phyloP scores from a whole-genome alignment of 2,113 vertebrate species.

The Malurus melanocephalus region DNA sequence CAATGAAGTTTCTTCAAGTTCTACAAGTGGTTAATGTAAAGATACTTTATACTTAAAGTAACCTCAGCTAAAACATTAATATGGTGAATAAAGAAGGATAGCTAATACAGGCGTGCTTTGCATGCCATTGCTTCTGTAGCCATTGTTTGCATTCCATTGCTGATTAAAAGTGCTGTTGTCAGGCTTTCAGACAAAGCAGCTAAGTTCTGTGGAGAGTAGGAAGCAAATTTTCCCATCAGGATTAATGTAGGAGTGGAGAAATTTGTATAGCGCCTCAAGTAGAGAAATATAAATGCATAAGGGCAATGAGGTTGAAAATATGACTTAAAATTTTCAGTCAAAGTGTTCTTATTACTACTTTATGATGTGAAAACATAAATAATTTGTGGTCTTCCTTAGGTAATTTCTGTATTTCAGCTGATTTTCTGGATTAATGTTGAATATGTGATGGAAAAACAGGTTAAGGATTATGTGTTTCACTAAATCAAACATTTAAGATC shows the following conservation, averaged over 20 bases:
- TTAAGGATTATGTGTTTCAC: neutral
- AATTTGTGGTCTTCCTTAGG: neutral
- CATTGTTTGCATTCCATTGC: slow-evolving; percentile 37
- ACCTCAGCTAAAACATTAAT: neutral
- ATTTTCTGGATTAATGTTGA: neutral
- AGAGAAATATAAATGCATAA: neutral
- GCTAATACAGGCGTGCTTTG: neutral
- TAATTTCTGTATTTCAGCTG: neutral
- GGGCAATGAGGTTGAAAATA: neutral
- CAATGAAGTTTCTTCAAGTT: neutral
- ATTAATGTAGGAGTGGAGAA: neutral
- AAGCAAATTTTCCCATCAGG: neutral
- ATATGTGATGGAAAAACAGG: neutral
- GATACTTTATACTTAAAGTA: neutral
- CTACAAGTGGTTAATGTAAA: neutral
- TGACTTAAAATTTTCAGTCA: neutral
- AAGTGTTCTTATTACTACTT: neutral
- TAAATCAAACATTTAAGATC: neutral
- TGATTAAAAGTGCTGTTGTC: slow-evolving; percentile 6
- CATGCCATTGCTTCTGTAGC: neutral
- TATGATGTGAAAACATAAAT: neutral
- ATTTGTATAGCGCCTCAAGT: neutral
- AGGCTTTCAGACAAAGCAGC: neutral
- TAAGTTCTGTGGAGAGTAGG: neutral
- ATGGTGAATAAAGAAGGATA: neutral